Evolutionary conservation across 1,140 invertebrate genomes (phyloP), one percentile per base, ranked within the genome.

Genomic region (Drosophila setifemur): DNA sequence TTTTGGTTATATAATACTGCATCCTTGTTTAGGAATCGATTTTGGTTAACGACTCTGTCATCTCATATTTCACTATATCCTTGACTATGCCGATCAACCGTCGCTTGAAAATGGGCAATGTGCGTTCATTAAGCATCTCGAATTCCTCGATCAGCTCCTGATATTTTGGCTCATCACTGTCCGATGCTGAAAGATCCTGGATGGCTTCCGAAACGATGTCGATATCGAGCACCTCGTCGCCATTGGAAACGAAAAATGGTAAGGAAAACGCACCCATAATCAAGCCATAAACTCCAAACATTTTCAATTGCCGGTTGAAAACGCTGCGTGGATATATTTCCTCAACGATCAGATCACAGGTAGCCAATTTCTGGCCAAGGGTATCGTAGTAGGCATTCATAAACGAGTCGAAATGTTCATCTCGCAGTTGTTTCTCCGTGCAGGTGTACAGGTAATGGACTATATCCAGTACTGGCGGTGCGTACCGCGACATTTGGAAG

Each of bases 401-500:
- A 4, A 92, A 75, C 1, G 77, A 67, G 39, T 91, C 53, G 42
- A 91, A 92, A 42, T 92, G 70, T 26, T 86, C 40, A 63, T 91
- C 77, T 7, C 91, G 76, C 28, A 92, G 55, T 40, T 61, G 7
- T 39, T 91, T 90, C 25, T 91, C 88, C 2, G 92, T 92, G 25
- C 91, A 91, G 2, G 85, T 79, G 50, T 91, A 92, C 6, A 93
- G 72, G 47, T 91, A 90, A 40, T 91, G 91, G 6, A 91, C 77
- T 5, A 93, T 9, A 69, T 93, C 92, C 0, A 90, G 47, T 5
- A 92, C 53, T 8, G 92, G 92, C 19, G 91, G 88, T 0, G 82
- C 71, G 40, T 89, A 91, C 48, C 91, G 88, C 9, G 91, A 78
- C 25, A 92, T 68, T 64, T 93, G 92, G 50, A 92, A 92, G 44